phyloP scores from a whole-genome alignment of 2,113 vertebrate species.

The Lagopus muta region DNA sequence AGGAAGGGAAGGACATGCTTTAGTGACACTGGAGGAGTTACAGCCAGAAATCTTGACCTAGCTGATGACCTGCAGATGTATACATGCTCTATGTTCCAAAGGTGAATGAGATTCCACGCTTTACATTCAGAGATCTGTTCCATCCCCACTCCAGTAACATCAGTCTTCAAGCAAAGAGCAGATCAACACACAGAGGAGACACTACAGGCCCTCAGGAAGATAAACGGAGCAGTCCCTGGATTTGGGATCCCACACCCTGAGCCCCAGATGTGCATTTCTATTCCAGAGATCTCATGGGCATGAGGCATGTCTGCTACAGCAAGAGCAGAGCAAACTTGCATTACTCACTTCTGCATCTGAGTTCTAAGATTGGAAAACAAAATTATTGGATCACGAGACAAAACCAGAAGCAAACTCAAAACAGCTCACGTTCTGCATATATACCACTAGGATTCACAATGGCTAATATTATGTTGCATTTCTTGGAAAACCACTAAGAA shows the following conservation, averaged over 20 bases:
- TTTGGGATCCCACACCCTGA: neutral
- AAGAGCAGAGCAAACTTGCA: neutral
- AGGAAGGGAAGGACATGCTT: neutral
- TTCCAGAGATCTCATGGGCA: neutral
- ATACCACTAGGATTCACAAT: neutral
- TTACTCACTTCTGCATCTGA: neutral
- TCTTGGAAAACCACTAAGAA: neutral
- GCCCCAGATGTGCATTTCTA: neutral
- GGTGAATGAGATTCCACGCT: neutral
- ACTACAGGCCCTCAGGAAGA: neutral
- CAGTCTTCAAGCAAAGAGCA: neutral
- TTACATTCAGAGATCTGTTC: neutral
- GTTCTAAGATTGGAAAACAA: neutral
- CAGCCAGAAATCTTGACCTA: neutral
- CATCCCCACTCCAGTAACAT: neutral
- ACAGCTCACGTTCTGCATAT: neutral
- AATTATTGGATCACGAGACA: neutral
- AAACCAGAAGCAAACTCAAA: neutral
- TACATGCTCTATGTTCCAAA: neutral
- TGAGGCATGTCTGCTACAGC: neutral
- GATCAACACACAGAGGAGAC: neutral
- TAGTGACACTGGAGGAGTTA: neutral
- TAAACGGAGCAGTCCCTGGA: neutral
- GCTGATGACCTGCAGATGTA: neutral
- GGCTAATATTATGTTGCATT: neutral